A percentile compares a stretch with the other conserved stretches of the same genome.
These are phyloP conservation scores for Lampropteryx suffumata DNA, from an alignment of 2,888 invertebrate genomes.

Conservation along the genomic window DNA sequence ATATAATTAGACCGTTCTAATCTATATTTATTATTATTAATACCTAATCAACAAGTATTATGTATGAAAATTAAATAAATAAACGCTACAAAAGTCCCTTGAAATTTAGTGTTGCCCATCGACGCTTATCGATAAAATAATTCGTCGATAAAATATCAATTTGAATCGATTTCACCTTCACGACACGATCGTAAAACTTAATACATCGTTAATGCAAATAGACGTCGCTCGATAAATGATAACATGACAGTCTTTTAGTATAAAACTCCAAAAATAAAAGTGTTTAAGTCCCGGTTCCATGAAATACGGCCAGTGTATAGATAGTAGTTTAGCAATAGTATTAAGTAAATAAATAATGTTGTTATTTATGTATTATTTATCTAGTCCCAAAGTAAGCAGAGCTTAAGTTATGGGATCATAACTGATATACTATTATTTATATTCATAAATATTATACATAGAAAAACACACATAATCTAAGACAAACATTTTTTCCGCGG, in stretches of 20 bases:
- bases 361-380: too few relatives aligned
- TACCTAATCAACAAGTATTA: too few relatives aligned
- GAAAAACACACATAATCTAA: too few relatives aligned
- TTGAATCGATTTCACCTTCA: constrained; percentile 57
- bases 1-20: too few relatives aligned
- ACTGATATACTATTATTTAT: too few relatives aligned
- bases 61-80: not conserved
- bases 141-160: constrained; percentile 50
- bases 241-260: constrained; percentile 2
- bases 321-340: too few relatives aligned
- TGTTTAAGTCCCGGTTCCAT: not conserved
- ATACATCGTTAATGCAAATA: constrained; percentile 69
- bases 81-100: constrained; percentile 14
- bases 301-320: not conserved
- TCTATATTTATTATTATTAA: too few relatives aligned
- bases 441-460: too few relatives aligned
- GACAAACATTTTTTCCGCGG: too few relatives aligned
- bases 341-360: too few relatives aligned
- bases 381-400: too few relatives aligned
- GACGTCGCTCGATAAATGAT: constrained; percentile 51
- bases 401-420: too few relatives aligned
- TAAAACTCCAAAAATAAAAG: not conserved
- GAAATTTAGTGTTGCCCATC: constrained; percentile 30
- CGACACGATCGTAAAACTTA: constrained; percentile 66
- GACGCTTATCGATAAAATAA: constrained; percentile 20